phyloP scores from a whole-genome alignment of 2,113 vertebrate genomes.

The Pedetes capensis region DNA sequence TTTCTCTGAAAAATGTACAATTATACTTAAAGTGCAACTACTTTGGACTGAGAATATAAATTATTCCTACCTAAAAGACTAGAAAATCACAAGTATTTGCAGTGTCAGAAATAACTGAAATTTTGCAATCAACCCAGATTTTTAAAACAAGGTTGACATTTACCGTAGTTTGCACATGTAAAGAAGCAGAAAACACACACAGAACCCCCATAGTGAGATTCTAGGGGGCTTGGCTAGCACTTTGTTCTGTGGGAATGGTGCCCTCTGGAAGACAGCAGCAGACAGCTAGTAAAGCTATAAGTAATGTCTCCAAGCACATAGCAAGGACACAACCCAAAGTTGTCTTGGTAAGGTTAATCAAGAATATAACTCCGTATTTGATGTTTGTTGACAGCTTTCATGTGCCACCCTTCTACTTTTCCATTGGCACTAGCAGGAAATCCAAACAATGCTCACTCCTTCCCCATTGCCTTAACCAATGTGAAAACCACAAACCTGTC shows the following conservation, averaged over 20 bases:
- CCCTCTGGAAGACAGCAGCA: background rate
- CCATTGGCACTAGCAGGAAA: background rate
- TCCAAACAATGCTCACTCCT: background rate
- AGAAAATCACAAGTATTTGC: background rate
- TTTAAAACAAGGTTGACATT: background rate
- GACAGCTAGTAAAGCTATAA: background rate
- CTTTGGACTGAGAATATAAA: background rate
- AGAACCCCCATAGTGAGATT: background rate
- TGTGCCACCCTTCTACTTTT: background rate
- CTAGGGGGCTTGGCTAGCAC: accelerated
- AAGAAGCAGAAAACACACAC: background rate
- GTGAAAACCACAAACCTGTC: background rate
- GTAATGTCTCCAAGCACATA: background rate
- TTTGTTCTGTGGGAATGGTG: background rate
- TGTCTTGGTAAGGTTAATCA: background rate
- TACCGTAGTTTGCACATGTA: accelerated
- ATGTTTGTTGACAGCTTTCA: background rate
- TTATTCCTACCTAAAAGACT: background rate
- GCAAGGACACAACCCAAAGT: background rate
- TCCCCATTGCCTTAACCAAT: background rate
- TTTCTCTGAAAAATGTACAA: background rate
- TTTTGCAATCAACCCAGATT: background rate
- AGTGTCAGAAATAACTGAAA: background rate
- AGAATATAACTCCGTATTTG: background rate
- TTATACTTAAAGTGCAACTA: background rate